These are phyloP conservation scores for Bombylius major DNA, from an alignment of 2,888 invertebrate species.

Conservation along the genomic window DNA sequence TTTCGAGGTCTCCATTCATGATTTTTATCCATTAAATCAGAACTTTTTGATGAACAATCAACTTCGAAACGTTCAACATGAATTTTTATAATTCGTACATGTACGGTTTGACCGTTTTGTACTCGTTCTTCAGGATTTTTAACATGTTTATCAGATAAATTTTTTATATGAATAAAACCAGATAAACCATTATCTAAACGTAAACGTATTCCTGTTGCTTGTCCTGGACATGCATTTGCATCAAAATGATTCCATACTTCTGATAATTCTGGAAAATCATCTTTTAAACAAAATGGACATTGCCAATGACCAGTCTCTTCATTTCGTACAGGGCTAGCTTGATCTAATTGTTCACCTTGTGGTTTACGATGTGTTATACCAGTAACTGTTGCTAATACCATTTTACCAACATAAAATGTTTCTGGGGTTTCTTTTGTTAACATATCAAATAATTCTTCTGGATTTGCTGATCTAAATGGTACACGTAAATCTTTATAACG, in stretches of 20 bases:
- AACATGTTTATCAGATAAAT: slow-evolving; percentile 86
- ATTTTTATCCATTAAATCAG: slow-evolving; percentile 82
- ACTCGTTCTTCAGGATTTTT: slow-evolving; percentile 89
- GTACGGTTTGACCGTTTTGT: slow-evolving; percentile 66
- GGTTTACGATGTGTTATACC: slow-evolving; percentile 81
- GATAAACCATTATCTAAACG: slow-evolving; percentile 84
- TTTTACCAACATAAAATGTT: slow-evolving; percentile 78
- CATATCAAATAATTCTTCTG: slow-evolving; percentile 87
- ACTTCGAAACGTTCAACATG: slow-evolving; percentile 88
- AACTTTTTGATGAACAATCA: slow-evolving; percentile 86
- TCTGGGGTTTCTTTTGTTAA: slow-evolving; percentile 93
- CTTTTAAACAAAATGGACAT: slow-evolving; percentile 93
- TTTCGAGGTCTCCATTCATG: slow-evolving; percentile 82
- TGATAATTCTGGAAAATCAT: slow-evolving; percentile 89
- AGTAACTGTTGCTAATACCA: slow-evolving; percentile 68
- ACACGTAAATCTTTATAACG: slow-evolving; percentile 83
- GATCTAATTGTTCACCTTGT: slow-evolving; percentile 84
- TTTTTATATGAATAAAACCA: slow-evolving; percentile 88
- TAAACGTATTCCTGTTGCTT: slow-evolving; percentile 82
- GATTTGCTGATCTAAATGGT: slow-evolving; percentile 61
- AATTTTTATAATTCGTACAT: slow-evolving; percentile 87
- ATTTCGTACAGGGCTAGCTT: slow-evolving; percentile 89
- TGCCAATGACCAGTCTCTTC: slow-evolving; percentile 94
- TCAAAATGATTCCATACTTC: slow-evolving; percentile 99
- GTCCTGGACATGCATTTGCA: slow-evolving; percentile 88